Base-by-base conservation (phyloP, 2,888 invertebrate genomes). In the Erebia epiphron region DNA sequence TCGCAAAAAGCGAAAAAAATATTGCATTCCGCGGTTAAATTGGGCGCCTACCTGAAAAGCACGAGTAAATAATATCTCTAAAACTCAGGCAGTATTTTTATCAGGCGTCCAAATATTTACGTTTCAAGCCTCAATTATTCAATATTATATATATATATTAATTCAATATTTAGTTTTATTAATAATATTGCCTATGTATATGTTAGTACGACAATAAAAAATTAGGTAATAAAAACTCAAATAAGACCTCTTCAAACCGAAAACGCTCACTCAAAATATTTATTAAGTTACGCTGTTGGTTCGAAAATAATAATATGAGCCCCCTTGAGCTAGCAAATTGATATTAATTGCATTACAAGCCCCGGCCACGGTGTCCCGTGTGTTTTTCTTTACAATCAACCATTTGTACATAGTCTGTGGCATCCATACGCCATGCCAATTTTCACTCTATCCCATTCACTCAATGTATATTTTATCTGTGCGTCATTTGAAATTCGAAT, bases 381-480 rank as follows among this genome's bases (percentile, higher is more conserved):
- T 91, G 90, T 92, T 92, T 90, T 91, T 91, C 90, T 91, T 89
- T 82, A 85, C 89, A 91, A 90, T 90, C 86, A 91, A 84, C 81
- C 80, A 79, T 83, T 87, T 71, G 73, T 76, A 74, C 77, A 75
- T 73, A 73, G 70, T 72, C 74, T 73, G 73, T 69, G 69, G 72
- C 69, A 64, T 69, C 69, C 64, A 62, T 35, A 63, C 18, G 69
- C 61, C 72, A 77, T 64, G 71, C 73, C 46, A 82, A 76, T 79
- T 71, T 76, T 69, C 74, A 76, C 77, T 76, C 75, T 80, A 72
- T 74, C 43, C 72, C 73, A 61, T 77, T 73, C 74, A 68, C 73
- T 26, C 70, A 76, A 60, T 73, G 75, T 70, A 74, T 75, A 72
- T 72, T 76, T 76, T 72, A 72, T 70, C 58, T 72, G 71, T 64